These are phyloP conservation scores for Rhagium mordax DNA, from an alignment of 2,888 invertebrate species.

Conservation along the genomic window DNA sequence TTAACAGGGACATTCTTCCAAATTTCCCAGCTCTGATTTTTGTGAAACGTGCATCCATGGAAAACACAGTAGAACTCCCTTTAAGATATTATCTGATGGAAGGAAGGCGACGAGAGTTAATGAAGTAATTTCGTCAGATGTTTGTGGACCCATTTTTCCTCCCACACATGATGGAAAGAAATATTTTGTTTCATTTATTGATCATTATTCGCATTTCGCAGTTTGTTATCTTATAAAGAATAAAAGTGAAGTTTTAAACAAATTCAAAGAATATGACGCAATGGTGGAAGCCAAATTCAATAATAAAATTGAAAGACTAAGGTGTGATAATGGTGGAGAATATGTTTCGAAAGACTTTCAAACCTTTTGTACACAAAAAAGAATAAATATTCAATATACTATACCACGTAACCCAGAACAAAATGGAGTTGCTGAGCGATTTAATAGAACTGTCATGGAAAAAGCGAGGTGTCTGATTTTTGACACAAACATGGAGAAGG, in stretches of 20 bases:
- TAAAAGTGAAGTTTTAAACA: slow-evolving; percentile 30
- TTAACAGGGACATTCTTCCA: not conserved
- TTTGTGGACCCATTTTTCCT: not conserved
- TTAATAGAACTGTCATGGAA: no score
- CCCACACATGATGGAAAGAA: not conserved
- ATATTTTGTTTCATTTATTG: not conserved
- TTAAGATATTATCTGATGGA: not conserved
- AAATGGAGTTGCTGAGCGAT: no score
- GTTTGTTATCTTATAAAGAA: slow-evolving; percentile 19
- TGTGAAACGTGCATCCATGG: not conserved
- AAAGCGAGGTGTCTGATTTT: no score
- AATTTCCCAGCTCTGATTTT: not conserved
- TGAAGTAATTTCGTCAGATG: not conserved
- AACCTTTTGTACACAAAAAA: no score
- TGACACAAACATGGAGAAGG: no score
- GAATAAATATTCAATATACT: no score
- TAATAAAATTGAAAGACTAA: no score
- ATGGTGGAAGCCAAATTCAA: no score
- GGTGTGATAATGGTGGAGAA: no score
- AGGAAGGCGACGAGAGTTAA: not conserved
- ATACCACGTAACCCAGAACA: no score
- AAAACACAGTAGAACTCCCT: not conserved
- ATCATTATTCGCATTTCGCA: slow-evolving; percentile 33
- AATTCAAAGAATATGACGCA: no score
- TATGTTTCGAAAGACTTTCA: no score